Base-by-base conservation (phyloP, 2,113 vertebrate genomes). In the Bubo bubo region DNA sequence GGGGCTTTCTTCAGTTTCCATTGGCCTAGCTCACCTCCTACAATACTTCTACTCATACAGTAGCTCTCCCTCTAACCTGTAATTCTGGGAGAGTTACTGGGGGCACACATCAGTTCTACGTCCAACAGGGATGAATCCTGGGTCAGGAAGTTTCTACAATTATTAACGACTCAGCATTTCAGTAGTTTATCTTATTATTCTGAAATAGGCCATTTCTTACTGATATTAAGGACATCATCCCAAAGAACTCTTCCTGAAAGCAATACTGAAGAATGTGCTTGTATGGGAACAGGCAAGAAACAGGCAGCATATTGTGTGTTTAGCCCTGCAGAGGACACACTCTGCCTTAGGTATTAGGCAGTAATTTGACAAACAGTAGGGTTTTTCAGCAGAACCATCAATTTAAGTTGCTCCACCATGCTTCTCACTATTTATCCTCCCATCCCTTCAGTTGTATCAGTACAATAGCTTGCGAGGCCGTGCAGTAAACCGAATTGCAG, bases 181-280 rank as follows among this genome's bases (percentile, higher is more conserved):
- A 71, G 3, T 68, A 72, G n/a, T 58, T 68, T 23, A 62, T 20
- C 27, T 2, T 10, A 4, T 45, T 62, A 35, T 45, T 81, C 26
- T 41, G 34, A 81, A 75, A 32, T 1, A 12, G 28, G 24, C 5
- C 27, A 28, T 52, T 95, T 74, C 35, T 55, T 43, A 34, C 3
- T 2, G 2, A 1, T 30, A 13, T 28, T 24, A 60, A 79, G 55
- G 59, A 22, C 59, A 67, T 41, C 3, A 67, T n/a, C 63, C 50
- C 6, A 2, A 91, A 43, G 22, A 62, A 34, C 20, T 41, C 59
- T 6, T 45, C 30, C 62, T 66, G 62, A 60, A 63, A 79, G 66
- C 43, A 59, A 3, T 0, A 1, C 37, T 26, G 32, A 22, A 8
- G 59, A 60, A 20, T 0, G 0, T 35, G 27, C n/a, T 77, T 55